Conservation (phyloP, 2,113 vertebrate genomes). For the Perca fluviatilis region DNA sequence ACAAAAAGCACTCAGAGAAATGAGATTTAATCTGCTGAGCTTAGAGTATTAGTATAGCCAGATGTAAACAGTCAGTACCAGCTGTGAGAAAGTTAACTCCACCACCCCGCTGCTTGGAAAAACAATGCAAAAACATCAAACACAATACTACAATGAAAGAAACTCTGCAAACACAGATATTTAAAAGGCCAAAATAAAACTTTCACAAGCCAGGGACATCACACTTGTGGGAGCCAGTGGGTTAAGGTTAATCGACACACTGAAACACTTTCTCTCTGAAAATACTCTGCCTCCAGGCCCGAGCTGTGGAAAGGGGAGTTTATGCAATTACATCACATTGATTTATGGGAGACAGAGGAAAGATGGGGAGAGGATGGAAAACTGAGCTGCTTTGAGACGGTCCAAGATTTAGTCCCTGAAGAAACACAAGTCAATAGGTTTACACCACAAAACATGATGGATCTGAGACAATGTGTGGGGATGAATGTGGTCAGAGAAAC, state of each 20-base stretch:
- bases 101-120: constrained; percentile 41
- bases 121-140: constrained; percentile 60
- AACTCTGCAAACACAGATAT: constrained; percentile 45
- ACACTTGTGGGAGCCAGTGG: constrained; percentile 52
- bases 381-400: constrained; percentile 77
- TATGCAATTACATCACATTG: constrained; percentile 84
- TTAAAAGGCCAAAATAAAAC: constrained; percentile 48
- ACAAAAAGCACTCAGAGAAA: constrained; percentile 80
- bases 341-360: constrained; percentile 81
- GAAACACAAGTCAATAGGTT: constrained; percentile 83
- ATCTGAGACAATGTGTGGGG: constrained; percentile 68
- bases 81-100: constrained; percentile 71
- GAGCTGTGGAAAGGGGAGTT: constrained; percentile 84
- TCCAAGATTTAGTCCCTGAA: constrained; percentile 81
- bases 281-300: constrained; percentile 54
- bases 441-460: constrained; percentile 80
- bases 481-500: constrained; percentile 49
- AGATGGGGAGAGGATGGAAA: constrained; percentile 80
- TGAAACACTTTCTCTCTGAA: constrained; percentile 70
- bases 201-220: constrained; percentile 44
- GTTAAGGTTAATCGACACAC: constrained; percentile 66
- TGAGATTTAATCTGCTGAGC: constrained; percentile 77
- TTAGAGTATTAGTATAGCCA: constrained; percentile 69
- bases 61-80: constrained; percentile 70
- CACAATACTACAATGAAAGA: constrained; percentile 37